Percentiles rank a stretch among this genome's conserved stretches.
phyloP scores from a whole-genome alignment of 2,888 invertebrate species.

The Acholoe squamosa region DNA sequence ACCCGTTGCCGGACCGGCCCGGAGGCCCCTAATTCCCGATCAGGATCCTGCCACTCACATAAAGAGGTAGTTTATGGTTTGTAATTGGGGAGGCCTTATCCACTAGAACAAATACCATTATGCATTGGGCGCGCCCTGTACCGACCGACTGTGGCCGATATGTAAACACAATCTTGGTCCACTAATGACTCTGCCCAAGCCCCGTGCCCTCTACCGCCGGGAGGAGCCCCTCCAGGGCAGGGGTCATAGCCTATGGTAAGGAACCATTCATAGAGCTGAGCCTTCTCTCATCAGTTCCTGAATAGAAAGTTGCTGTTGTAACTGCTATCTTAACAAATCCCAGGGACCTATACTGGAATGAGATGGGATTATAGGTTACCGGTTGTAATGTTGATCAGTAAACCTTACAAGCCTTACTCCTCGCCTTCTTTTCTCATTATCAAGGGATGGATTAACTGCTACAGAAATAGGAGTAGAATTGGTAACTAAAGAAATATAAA shows the following conservation, averaged over 20 bases:
- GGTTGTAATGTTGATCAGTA: too few species aligned
- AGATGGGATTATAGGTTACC: too few species aligned
- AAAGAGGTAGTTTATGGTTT: neutral
- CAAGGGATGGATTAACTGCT: too few species aligned
- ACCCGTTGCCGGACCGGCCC: neutral
- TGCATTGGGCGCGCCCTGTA: neutral
- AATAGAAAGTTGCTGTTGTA: too few species aligned
- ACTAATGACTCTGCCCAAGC: neutral
- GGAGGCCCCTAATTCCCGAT: neutral
- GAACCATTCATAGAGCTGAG: neutral
- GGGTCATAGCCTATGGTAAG: neutral
- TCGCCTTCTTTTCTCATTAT: too few species aligned
- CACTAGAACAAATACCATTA: conserved; percentile 52
- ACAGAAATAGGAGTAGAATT: too few species aligned
- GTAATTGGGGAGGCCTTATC: conserved; percentile 29
- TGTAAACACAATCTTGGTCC: conserved; percentile 27
- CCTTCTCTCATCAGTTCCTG: neutral
- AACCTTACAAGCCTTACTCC: too few species aligned
- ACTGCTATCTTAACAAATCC: too few species aligned
- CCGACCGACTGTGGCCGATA: neutral
- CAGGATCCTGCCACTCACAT: neutral
- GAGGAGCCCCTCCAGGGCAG: neutral
- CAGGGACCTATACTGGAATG: too few species aligned
- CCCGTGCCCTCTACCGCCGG: neutral
- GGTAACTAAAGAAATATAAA: too few species aligned